Evolutionary conservation across 2,888 invertebrate species (phyloP), one percentile per base, ranked within the genome.

Genomic region (Penaeus monodon): DNA sequence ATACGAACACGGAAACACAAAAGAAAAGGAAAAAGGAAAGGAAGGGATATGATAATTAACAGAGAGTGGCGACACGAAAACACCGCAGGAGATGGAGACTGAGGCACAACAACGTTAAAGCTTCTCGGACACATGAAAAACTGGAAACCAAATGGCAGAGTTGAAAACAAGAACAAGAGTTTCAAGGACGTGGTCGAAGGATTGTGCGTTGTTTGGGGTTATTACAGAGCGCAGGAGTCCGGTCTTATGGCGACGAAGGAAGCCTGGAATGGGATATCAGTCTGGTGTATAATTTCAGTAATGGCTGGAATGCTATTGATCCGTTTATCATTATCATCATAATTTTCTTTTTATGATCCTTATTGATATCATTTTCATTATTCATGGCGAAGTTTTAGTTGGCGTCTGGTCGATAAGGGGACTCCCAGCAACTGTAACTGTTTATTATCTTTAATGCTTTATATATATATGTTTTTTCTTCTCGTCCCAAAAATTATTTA

Each of bases 101-200:
- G 12, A 49, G 76, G 44, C 44, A 24, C 49, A 38, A 44, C n/a
- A 44, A 44, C 44, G 38, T 49, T 14, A 7, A 76, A 76, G 44
- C 38, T 49, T 12, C 49, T 76, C 38, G 22, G 76, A 44, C 44
- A 76, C 76, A 29, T 38, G 76, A 77, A 77, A 77, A 76, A 57
- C 57, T 77, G 17, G 57, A 57, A 57, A 57, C 3, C 57, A 57
- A 57, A 57, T 3, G 17, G 3, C 57, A 57, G 57, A 20, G 17
- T 17, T 57, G 17, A 17, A 57, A 57, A 57, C 3, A 57, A 57
- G 57, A 57, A 4, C 0, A 17, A 17, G 17, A 44, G 10, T 44
- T 10, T 57, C 17, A 17, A 57, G 57, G 57, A 57, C 57, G 17
- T 57, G 17, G 57, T 44, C 22, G 57, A 57, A 57, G 76, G 20